These are phyloP conservation scores for Molossus molossus DNA, from an alignment of 2,797 vertebrate species.

Conservation along the genomic window DNA sequence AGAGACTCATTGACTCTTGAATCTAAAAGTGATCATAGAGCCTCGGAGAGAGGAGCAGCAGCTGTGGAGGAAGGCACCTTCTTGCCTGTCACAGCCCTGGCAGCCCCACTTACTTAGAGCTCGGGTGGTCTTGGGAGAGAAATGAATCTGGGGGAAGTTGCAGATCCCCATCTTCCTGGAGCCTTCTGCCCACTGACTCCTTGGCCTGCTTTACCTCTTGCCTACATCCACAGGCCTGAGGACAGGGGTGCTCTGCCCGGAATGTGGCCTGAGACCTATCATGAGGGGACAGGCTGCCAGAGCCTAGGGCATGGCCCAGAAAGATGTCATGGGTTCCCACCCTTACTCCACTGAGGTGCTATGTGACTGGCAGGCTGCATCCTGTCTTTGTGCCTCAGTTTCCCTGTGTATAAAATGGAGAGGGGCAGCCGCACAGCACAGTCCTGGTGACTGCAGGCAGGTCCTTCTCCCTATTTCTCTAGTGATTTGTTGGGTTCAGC, in stretches of 20 bases:
- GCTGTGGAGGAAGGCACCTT: rapidly evolving
- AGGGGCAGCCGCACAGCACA: not conserved
- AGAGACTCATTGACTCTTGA: not conserved
- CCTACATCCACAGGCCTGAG: not conserved
- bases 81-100: rapidly evolving
- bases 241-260: not conserved
- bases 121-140: not conserved
- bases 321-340: not conserved
- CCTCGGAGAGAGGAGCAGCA: not conserved
- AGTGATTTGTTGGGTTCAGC: not conserved
- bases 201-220: not conserved
- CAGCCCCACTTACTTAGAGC: not conserved
- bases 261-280: not conserved
- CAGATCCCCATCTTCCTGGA: not conserved
- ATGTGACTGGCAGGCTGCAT: not conserved
- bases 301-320: not conserved
- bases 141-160: not conserved
- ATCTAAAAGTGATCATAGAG: not conserved
- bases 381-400: not conserved
- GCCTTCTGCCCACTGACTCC: not conserved
- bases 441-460: not conserved
- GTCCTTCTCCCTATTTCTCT: not conserved
- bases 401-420: not conserved
- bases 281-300: not conserved
- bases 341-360: not conserved